Base-by-base conservation (phyloP, 2,113 vertebrate genomes). In the Nothobranchius kuhntae region DNA sequence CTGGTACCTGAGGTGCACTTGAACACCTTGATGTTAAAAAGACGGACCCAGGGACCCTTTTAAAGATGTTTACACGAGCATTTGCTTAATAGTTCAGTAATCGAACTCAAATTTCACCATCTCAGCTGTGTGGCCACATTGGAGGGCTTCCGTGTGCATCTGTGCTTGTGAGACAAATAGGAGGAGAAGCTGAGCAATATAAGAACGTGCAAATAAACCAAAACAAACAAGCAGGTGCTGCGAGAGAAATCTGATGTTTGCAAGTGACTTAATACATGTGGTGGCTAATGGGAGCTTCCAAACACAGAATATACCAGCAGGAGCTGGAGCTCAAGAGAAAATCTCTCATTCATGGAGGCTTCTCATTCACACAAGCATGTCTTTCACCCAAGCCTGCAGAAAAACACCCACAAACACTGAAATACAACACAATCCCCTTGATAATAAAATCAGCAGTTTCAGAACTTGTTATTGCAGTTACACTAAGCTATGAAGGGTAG, bases 201-300 rank as follows among this genome's bases (percentile, higher is more conserved):
- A 73, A 71, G 56, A 78, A 54, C 57, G 67, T 73, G 75, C 68
- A 82, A 88, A 87, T 80, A 84, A 75, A 66, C 62, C 35, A 52
- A 68, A 78, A 75, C 73, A 87, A 81, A 81, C 73, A 85, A 80
- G 79, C 72, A 80, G 76, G 79, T 72, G 70, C 53, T 58, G 58
- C 53, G 46, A 67, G 57, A 72, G 51, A 53, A 61, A 67, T 53
- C 66, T 40, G 62, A 68, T 73, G 38, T 82, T 82, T 78, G 59
- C 73, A 24, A 8, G 53, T 68, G 66, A 21, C 61, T 67, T 67
- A 57, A 81, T 53, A 13, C 21, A 55, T 71, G 68, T 61, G 55
- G 46, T 9, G 46, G 48, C 42, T 70, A 65, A 75, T 12, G 35
- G 24, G 75, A 40, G 36, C 15, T 48, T 75, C n/a, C 2, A 65